These are phyloP conservation scores for Ctenicera cuprea DNA, from an alignment of 2,888 invertebrate genomes.

Conservation along the genomic window DNA sequence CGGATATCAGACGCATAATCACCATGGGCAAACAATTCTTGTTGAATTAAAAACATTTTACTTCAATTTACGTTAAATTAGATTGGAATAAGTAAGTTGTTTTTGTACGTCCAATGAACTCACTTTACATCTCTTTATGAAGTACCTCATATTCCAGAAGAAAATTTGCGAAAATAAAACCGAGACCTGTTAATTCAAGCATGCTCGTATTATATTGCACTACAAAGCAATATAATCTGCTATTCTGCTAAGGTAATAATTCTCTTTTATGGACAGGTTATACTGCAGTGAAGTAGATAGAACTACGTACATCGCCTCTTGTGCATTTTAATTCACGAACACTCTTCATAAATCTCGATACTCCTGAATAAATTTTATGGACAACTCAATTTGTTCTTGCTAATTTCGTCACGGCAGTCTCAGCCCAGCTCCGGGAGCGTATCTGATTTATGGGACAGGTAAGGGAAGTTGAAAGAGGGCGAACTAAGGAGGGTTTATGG, in stretches of 20 bases:
- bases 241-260: conserved; percentile 57
- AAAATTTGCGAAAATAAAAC: conserved; percentile 25
- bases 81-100: no score
- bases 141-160: not conserved
- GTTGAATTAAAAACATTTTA: no score
- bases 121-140: no score
- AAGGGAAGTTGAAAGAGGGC: conserved; percentile 52
- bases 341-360: conserved; percentile 59
- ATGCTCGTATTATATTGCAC: conserved; percentile 58
- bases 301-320: conserved; percentile 52
- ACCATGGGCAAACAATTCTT: no score
- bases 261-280: conserved; percentile 60
- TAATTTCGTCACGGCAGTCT: conserved; percentile 62
- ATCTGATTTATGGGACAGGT: conserved; percentile 57
- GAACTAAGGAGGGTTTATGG: conserved; percentile 57
- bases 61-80: no score
- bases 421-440: conserved; percentile 47
- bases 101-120: no score
- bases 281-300: conserved; percentile 56
- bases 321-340: conserved; percentile 59
- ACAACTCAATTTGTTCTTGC: conserved; percentile 63
- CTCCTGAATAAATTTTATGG: conserved; percentile 61
- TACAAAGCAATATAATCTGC: conserved; percentile 57
- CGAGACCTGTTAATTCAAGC: conserved; percentile 44
- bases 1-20: no score